Base-by-base conservation (phyloP, 2,113 vertebrate species). In the Larimichthys polyactis region DNA sequence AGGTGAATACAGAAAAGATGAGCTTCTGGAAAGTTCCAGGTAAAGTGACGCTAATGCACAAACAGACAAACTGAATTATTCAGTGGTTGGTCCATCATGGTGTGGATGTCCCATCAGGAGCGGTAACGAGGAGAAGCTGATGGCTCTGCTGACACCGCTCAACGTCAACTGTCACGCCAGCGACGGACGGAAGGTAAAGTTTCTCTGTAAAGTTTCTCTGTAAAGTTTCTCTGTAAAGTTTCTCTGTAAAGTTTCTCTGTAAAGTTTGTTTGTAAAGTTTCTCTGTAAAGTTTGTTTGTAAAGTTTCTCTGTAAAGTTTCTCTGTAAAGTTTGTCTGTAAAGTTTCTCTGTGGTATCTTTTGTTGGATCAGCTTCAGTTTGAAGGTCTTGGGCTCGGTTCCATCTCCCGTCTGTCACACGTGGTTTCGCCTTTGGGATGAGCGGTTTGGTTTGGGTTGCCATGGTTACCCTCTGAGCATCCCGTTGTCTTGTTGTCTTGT, bases 1-100 rank as follows among this genome's bases (percentile, higher is more conserved):
- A 98, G 97, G 97, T 91, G 97, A 98, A 94, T 98, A 98, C 94
- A 97, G 96, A 91, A 98, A 97, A 88, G 97, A 98, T 82, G 97
- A 98, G 75, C 96, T 98, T 48, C 94, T 98, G 66, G 97, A 98
- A 93, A 97, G 96, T 87, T 96, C 97, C 57, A 97, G 97, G 97
- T 98, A 85, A 73, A 91, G 15, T 44, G 10, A 2, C 4, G 11
- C 62, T 49, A 2, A 40, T 9, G 4, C 32, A 32, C 32, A 32
- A 32, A 32, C 32, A 40, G 1, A 40, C 36, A 40, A 8, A 40
- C 12, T 46, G 44, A 46, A 3, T 14, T 15, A 14, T 46, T 14
- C 14, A 14, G 36, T 9, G 17, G 4, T 66, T 14, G 48, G 49
- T 22, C 62, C 17, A 16, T 16, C 16, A 0, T 17, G 32, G 29